Conservation (phyloP, 2,888 invertebrate genomes). For the Aporophyla nigra region DNA sequence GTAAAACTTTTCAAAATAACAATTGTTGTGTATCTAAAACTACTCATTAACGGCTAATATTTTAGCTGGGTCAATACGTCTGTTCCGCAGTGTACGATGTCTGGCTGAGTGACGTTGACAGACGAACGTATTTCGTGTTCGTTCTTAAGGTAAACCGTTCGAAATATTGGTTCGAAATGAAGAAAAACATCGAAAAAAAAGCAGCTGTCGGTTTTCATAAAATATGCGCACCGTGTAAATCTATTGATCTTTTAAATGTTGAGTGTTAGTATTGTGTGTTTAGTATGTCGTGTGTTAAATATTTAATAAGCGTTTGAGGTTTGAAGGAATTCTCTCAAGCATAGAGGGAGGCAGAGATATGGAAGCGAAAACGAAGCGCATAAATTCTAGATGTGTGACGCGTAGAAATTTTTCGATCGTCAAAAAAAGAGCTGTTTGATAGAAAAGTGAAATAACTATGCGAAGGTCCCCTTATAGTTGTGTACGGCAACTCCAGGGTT, state of each 20-base stretch:
- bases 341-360: no score
- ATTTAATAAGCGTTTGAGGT: background rate
- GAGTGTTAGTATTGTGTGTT: background rate
- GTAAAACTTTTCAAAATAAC: background rate
- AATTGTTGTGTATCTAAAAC: no score
- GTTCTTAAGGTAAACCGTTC: conserved; percentile 36
- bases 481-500: no score
- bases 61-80: conserved; percentile 8
- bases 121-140: conserved; percentile 57
- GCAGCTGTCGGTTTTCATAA: conserved; percentile 14
- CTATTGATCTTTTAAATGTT: conserved; percentile 24
- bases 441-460: no score
- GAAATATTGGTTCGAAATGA: conserved; percentile 41
- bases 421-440: no score
- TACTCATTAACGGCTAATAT: background rate
- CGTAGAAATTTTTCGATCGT: no score
- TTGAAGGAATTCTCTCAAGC: background rate
- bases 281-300: background rate
- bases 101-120: conserved; percentile 56
- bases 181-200: conserved; percentile 28
- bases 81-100: conserved; percentile 42
- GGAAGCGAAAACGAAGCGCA: no score
- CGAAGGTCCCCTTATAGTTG: no score
- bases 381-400: no score
- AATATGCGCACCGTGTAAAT: background rate